Percentiles rank a stretch among this genome's conserved stretches.
Evolutionary conservation across 2,888 invertebrate genomes (phyloP).

Genomic region (Physocephala rufipes): DNA sequence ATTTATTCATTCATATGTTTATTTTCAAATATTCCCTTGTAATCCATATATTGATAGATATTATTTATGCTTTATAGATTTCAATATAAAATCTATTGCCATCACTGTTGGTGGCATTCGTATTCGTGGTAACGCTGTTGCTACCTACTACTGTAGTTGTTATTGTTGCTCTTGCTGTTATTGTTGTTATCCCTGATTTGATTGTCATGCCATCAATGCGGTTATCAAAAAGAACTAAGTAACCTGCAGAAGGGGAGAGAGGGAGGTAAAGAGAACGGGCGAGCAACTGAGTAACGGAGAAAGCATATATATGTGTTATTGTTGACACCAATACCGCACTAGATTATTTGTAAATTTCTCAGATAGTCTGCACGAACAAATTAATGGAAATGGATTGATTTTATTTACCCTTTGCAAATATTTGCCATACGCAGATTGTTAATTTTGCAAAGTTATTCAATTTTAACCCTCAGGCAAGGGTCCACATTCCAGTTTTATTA

Average conservation of each 20-base stretch:
- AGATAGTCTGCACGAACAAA: constrained; percentile 9
- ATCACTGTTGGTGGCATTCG: background rate
- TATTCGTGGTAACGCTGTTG: background rate
- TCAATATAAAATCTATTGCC: no score
- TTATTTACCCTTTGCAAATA: constrained; percentile 26
- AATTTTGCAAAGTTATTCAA: constrained; percentile 29
- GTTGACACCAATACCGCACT: no score
- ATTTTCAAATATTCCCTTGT: no score
- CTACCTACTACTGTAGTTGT: background rate
- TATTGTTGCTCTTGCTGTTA: background rate
- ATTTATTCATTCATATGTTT: no score
- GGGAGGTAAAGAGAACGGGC: background rate
- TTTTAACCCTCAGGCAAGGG: constrained; percentile 11
- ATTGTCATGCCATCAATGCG: background rate
- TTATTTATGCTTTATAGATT: no score
- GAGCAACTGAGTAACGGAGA: background rate
- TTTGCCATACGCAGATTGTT: constrained; percentile 26
- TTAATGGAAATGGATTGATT: constrained; percentile 27
- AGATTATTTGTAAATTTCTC: background rate
- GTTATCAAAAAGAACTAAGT: no score
- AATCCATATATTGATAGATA: no score
- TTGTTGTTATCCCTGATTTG: background rate
- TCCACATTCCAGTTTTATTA: constrained; percentile 15
- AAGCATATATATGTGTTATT: no score
- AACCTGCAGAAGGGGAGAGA: no score